Base-by-base conservation (phyloP, 2,797 vertebrate genomes). In the Anableps anableps region DNA sequence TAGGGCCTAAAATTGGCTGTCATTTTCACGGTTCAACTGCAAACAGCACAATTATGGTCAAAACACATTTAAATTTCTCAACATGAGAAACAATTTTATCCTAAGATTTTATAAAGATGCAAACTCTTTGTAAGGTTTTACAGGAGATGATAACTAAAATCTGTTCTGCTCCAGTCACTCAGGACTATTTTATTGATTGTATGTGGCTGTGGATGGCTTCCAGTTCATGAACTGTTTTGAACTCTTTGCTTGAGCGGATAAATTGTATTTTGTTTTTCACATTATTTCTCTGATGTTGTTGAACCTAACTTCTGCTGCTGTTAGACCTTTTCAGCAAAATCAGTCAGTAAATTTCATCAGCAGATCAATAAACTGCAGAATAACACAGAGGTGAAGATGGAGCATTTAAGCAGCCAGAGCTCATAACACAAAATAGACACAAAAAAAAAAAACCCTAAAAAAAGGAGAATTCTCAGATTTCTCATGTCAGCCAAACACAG, bases 171-270 rank as follows among this genome's bases (percentile, higher is more conserved):
- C 31, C 45, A 86, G 84, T 74, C 58, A 82, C 80, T 88, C 77
- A 72, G 79, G 86, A 77, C 74, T 17, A 78, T 81, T 84, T 78
- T 78, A 89, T 77, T 14, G 34, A 43, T 76, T 62, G 55, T 43
- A 50, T 8, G 26, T 73, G 74, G 29, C 26, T 72, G 74, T 72
- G 50, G 74, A 50, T 58, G 60, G 75, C 36, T 66, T 31, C 74
- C 64, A 64, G 72, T 48, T 74, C 48, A 45, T 79, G 5, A 13
- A 5, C 53, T 13, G 4, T 53, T 50, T 74, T 76, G 45, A 74
- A 10, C 60, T 36, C 41, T 71, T 23, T 5, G 48, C 66, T 36
- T 34, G 1, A 71, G 21, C 4, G 5, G 21, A n/a, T 66, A n/a
- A 76, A 14, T 23, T 45, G 17, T 64, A 26, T 74, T 34, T 51